Evolutionary conservation across 2,797 vertebrate genomes (phyloP), one percentile per base, ranked within the genome.

Genomic region (Eulemur rubriventer): DNA sequence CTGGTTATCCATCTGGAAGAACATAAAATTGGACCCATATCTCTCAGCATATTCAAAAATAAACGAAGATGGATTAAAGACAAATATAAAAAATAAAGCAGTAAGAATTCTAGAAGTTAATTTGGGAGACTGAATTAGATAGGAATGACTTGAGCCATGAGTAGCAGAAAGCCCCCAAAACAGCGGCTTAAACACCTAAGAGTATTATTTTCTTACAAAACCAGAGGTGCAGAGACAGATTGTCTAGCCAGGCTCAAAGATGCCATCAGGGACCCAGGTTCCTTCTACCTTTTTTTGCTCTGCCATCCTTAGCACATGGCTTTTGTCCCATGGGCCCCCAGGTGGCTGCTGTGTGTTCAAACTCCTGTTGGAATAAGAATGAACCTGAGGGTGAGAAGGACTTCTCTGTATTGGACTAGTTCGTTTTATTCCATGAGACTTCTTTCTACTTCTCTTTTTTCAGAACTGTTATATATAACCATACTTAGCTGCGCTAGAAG

Each of bases 1-100:
- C 97, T 97, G 97, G 96, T 67, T 96, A 94, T 94, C 96, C 97
- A 95, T 98, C 97, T 97, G 97, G 95, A 96, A 96, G 97, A 90
- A 93, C 91, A n/a, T 96, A 94, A 97, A 98, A 93, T 96, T 97
- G 96, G 96, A 95, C 94, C 91, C 86, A 50, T 96, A 90, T 96
- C 89, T 96, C 93, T 97, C 94, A 93, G 84, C 95, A 61, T 96
- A 94, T 81, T 97, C 94, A 97, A 97, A 98, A 97, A 97, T 97
- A 97, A 96, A 95, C 95, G 92, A 96, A 96, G 95, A 96, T 93
- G 96, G 93, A 96, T 96, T 97, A 94, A 95, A 97, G 94, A 88
- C 96, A 93, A 97, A 96, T 89, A 38, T 84, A 83, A 91, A 83
- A 92, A 84, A 24, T 35, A 43, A 84, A 90, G 76, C 89, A 88